Evolutionary conservation across 92 coral and sea anemone species (phyloP).

Genomic region (Zoanthus gigantus): DNA sequence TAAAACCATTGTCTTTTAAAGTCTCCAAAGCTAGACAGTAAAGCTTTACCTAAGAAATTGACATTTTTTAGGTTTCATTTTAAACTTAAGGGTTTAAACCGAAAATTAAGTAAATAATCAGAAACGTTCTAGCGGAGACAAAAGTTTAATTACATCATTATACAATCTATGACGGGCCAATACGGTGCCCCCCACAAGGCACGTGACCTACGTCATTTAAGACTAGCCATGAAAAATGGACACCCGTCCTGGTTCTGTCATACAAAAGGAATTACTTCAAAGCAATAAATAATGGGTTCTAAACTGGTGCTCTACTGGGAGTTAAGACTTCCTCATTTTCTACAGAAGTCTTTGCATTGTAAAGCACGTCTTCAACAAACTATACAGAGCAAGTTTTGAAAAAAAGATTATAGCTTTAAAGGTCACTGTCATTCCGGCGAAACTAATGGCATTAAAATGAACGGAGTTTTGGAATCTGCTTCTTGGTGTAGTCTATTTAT

Average conservation of each 20-base stretch:
- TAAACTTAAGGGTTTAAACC: neutral
- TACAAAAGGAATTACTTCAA: slow-evolving; percentile 69
- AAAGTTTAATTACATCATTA: slow-evolving; percentile 43
- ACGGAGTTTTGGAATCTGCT: too few species aligned
- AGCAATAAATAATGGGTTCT: slow-evolving; percentile 30
- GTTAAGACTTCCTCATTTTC: too few species aligned
- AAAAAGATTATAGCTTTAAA: too few species aligned
- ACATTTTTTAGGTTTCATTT: slow-evolving; percentile 43
- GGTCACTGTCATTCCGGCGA: too few species aligned
- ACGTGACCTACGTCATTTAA: slow-evolving; percentile 40
- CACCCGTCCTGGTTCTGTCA: slow-evolving; percentile 74
- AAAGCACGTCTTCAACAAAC: too few species aligned
- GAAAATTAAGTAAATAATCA: neutral
- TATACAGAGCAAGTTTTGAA: too few species aligned
- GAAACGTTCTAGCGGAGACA: slow-evolving; percentile 32
- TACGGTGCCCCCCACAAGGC: neutral
- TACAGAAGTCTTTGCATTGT: too few species aligned
- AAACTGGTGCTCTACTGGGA: slow-evolving; percentile 1
- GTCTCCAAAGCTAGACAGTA: neutral
- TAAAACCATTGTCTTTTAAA: neutral
- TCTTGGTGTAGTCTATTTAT: too few species aligned
- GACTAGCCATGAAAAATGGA: slow-evolving; percentile 8
- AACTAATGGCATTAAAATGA: too few species aligned
- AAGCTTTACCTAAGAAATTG: slow-evolving; percentile 10
- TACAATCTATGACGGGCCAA: slow-evolving; percentile 7